Conservation (phyloP, 2,888 invertebrate species). For the Drosophila differens region DNA sequence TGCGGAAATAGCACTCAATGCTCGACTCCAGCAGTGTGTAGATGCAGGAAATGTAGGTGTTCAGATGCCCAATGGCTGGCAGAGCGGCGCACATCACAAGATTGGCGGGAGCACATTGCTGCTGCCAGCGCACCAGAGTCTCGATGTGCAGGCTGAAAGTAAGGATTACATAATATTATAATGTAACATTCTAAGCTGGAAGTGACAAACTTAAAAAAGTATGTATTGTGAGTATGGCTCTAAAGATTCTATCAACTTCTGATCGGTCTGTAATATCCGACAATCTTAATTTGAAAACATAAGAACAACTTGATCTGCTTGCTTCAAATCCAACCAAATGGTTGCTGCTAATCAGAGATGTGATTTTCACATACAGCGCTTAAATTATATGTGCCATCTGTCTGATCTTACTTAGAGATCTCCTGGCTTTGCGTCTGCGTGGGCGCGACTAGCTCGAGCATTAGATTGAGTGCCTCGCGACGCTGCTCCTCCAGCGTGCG, state of each 20-base stretch:
- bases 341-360: not conserved
- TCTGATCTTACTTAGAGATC: conserved; percentile 79
- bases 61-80: conserved; percentile 83
- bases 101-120: conserved; percentile 75
- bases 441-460: conserved; percentile 83
- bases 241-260: not conserved
- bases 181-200: not conserved
- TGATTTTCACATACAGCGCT: not conserved
- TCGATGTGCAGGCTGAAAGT: conserved; percentile 82
- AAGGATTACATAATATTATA: not conserved
- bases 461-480: conserved; percentile 82
- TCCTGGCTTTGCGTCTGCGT: conserved; percentile 84
- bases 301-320: not conserved
- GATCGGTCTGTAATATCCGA: not conserved
- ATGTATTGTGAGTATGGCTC: not conserved
- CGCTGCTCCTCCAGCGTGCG: conserved; percentile 77
- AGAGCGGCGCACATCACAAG: conserved; percentile 78
- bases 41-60: conserved; percentile 78
- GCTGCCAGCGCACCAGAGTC: conserved; percentile 83
- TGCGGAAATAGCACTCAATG: conserved; percentile 83
- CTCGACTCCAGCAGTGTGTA: conserved; percentile 82
- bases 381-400: not conserved
- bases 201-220: not conserved
- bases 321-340: not conserved
- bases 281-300: not conserved